Evolutionary conservation across 2,113 vertebrate species (phyloP).

Genomic region (Limanda limanda): DNA sequence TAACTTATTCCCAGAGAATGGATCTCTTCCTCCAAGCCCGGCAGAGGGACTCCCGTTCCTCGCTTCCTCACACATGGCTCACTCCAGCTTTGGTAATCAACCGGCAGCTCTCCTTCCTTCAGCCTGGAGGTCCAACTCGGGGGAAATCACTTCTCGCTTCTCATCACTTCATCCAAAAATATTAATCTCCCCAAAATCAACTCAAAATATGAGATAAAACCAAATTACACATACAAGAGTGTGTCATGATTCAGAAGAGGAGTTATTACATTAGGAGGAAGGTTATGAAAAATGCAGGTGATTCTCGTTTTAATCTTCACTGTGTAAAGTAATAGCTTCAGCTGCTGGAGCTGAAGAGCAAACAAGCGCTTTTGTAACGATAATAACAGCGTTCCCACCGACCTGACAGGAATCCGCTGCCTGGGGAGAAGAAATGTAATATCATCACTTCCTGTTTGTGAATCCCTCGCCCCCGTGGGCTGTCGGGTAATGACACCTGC

Average conservation of each 20-base stretch:
- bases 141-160: constrained; percentile 57
- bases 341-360: constrained; percentile 38
- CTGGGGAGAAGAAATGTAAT: constrained; percentile 52
- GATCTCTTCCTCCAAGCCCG: constrained; percentile 48
- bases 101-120: constrained; percentile 21
- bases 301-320: constrained; percentile 54
- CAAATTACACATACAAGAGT: constrained; percentile 31
- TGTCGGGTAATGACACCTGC: constrained; percentile 71
- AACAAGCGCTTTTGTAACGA: constrained; percentile 40
- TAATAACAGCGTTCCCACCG: constrained; percentile 40
- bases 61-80: constrained; percentile 30
- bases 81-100: constrained; percentile 45
- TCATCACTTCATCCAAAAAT: constrained; percentile 53
- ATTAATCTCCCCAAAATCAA: constrained; percentile 53
- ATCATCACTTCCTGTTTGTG: constrained; percentile 70
- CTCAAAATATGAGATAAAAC: constrained; percentile 17
- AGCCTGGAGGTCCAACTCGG: constrained; percentile 54
- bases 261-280: constrained; percentile 28
- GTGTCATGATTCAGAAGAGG: constrained; percentile 3
- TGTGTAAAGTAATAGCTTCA: constrained; percentile 28
- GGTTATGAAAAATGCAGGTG: constrained; percentile 27
- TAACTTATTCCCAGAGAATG: constrained; percentile 71
- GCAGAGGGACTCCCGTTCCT: constrained; percentile 9
- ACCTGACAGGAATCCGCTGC: constrained; percentile 42
- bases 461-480: constrained; percentile 44